Conservation (phyloP, 2,888 invertebrate species). For the Drepana falcataria region DNA sequence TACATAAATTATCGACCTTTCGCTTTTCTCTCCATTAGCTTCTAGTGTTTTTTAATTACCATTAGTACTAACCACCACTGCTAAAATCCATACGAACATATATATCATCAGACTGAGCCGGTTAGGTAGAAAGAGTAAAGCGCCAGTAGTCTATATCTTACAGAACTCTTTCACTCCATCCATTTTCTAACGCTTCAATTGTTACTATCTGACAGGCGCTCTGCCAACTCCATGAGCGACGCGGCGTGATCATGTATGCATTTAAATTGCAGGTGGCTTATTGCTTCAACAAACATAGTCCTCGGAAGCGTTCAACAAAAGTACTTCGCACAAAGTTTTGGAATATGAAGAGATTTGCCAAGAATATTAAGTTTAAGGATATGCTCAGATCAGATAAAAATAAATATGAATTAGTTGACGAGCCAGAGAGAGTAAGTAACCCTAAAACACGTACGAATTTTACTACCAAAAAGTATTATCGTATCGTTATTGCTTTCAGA, state of each 20-base stretch:
- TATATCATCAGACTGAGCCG: too few species aligned
- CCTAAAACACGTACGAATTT: too few species aligned
- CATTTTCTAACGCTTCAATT: too few species aligned
- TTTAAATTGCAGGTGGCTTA: slow-evolving; percentile 44
- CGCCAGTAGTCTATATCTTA: too few species aligned
- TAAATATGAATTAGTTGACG: slow-evolving; percentile 30
- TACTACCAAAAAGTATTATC: not conserved
- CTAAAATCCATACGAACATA: too few species aligned
- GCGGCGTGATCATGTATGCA: not conserved
- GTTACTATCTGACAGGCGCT: too few species aligned
- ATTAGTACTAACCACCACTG: too few species aligned
- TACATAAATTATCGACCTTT: not conserved
- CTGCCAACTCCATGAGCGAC: too few species aligned
- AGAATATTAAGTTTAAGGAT: slow-evolving; percentile 28
- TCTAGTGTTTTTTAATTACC: too few species aligned
- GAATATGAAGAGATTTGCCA: slow-evolving; percentile 51
- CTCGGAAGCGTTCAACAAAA: slow-evolving; percentile 46
- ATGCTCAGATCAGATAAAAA: slow-evolving; percentile 23
- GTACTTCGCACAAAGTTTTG: slow-evolving; percentile 53
- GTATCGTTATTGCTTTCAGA: slow-evolving; percentile 26
- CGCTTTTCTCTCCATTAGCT: too few species aligned
- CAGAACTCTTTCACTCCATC: too few species aligned
- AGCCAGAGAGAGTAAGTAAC: slow-evolving; percentile 26
- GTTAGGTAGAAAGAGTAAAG: too few species aligned
- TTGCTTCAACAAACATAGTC: slow-evolving; percentile 51